Conservation (phyloP, 2,113 vertebrate species). For the Atrichornis clamosus region DNA sequence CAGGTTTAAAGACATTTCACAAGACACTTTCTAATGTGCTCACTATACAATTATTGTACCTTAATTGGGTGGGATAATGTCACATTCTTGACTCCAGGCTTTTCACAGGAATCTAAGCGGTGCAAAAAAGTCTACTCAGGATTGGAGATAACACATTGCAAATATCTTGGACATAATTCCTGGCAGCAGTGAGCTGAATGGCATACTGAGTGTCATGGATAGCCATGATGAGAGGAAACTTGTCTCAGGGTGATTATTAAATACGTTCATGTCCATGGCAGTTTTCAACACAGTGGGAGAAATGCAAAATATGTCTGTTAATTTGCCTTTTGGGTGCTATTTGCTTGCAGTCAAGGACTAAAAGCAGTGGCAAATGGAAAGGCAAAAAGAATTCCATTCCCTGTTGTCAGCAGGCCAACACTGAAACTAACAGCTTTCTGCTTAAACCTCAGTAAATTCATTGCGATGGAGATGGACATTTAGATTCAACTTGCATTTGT, state of each 20-base stretch:
- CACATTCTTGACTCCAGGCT: background rate
- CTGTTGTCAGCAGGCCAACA: background rate
- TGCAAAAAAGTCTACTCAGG: background rate
- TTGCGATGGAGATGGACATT: background rate
- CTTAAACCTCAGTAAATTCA: background rate
- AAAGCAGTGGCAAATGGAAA: background rate
- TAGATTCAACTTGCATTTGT: conserved; percentile 6
- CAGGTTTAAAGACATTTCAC: background rate
- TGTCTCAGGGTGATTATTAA: background rate
- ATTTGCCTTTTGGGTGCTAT: background rate
- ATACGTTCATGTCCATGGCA: background rate
- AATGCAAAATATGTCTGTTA: background rate
- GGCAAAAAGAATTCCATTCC: background rate
- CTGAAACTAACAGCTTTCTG: background rate
- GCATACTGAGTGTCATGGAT: background rate
- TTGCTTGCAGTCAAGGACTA: background rate
- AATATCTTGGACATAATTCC: background rate
- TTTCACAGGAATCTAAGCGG: background rate
- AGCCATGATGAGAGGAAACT: background rate
- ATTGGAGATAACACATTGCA: background rate
- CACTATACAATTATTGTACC: background rate
- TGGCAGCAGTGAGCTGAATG: background rate
- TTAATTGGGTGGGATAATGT: background rate
- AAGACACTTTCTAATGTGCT: background rate
- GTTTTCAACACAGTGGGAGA: conserved; percentile 12